Base-by-base conservation (phyloP, 2,113 vertebrate genomes). In the Tetraodon nigroviridis region DNA sequence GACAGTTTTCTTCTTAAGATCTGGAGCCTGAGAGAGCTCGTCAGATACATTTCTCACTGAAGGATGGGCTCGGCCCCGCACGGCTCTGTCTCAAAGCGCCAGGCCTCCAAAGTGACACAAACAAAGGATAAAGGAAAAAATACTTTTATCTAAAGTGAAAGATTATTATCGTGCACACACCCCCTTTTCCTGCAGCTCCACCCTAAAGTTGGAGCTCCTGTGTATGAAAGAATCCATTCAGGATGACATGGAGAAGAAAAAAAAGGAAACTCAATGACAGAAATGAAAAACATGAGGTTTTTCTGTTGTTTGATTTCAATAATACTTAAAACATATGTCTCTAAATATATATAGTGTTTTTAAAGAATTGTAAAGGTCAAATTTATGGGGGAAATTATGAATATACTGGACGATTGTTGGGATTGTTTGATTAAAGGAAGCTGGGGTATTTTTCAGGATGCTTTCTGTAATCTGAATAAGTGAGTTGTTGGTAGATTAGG, bases 401-500 rank as follows among this genome's bases (percentile, higher is more conserved):
- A 66, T 67, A 64, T 46, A 58, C 61, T 57, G 59, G 73, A 72
- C 64, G 90, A 76, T 91, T 85, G 85, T 46, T 16, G 15, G 44
- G 8, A 46, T 17, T 46, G 15, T 17, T 46, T 46, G 44, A 46
- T 46, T 13, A 46, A 46, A 46, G n/a, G n/a, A 46, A 46, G 14
- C 15, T 91, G 76, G 67, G 76, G 63, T 81, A 78, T 78, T 82
- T 84, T 91, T 92, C 2, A 17, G 90, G 91, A 92, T 92, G 80
- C 71, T 94, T 93, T 91, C 86, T 90, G 90, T 93, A 57, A 58
- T 73, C 72, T 90, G 87, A 90, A 89, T 90, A 64, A 58, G 66
- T 73, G 88, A 92, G 90, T 92, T 92, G 86, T 92, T 92, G 89
- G 86, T 94, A 94, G 91, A 91, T 90, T 92, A 93, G 92, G 87